Base-by-base conservation (phyloP, 53 echinoderm and acorn worm genomes). In the Arbacia lixula region DNA sequence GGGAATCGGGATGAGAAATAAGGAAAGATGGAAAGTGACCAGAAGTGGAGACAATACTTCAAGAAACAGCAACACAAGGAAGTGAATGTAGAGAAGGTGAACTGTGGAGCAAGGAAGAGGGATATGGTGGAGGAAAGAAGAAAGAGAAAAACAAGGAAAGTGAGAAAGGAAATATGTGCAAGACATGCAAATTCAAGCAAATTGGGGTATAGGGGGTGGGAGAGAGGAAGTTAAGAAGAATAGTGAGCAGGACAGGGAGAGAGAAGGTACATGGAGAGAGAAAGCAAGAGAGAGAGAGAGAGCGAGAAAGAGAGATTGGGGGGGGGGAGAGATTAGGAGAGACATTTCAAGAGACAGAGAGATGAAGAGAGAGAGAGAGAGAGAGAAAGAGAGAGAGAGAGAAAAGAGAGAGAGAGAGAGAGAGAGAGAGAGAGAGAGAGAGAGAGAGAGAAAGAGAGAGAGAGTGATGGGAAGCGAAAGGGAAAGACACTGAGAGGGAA, bases 281-380 rank as follows among this genome's bases (percentile, higher is more conserved):
- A 4, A 61, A 61, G 10, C 11, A 30, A 3, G 26, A 10, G 11
- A 27, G 58, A 24, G 30, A 19, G 11, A 58, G 58, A 24, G 58
- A 58, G 0, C 25, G 19, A 1, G 35, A 34, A 1, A 14, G 61
- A 64, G 34, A 63, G 63, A 11, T 46, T 16, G 3, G 35, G 33
- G 28, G 32, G 35, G 32, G 17, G 39, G n/a, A 46, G 51, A 50
- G 29, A 49, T 29, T 38, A 4, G 3, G 50, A 29, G 4, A 71
- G 43, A 49, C 22, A 71, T 26, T 33, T 0, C 14, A 52, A 53
- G 34, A 73, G 53, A 51, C 19, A 72, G 71, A 49, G 49, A 71
- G 26, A 43, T 2, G 6, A 57, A 57, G 58, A 6, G 67, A 67
- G n/a, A 36, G 61, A 61, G 1, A 27, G 3, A 29, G 30, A 61